A percentile compares a stretch with the other conserved stretches of the same genome.
phyloP scores from a whole-genome alignment of 1,140 invertebrate species.

The Drosophila watanabei region DNA sequence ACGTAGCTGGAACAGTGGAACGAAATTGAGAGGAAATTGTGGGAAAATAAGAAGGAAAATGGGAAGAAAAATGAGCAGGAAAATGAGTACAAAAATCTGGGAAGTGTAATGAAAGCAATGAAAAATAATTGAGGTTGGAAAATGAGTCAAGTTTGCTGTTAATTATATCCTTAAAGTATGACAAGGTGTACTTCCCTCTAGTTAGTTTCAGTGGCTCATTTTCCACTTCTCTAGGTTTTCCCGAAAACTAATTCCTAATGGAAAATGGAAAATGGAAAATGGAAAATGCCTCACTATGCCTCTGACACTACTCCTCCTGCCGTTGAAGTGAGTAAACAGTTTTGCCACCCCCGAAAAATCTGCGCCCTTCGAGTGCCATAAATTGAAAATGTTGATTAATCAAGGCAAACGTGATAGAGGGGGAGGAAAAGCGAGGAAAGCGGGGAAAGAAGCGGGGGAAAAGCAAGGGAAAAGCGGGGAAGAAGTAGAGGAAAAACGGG shows the following conservation, averaged over 20 bases:
- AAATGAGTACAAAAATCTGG: not conserved
- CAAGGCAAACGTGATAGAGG: conserved; percentile 57
- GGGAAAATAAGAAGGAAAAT: too few species aligned
- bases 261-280: conserved; percentile 13
- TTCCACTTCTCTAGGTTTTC: too few species aligned
- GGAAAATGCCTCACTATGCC: conserved; percentile 25
- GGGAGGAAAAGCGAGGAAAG: not conserved
- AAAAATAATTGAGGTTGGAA: not conserved
- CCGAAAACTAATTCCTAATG: conserved; percentile 11
- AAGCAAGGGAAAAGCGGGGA: not conserved
- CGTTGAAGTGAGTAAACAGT: conserved; percentile 79
- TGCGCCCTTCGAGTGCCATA: conserved; percentile 62
- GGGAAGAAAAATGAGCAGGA: too few species aligned
- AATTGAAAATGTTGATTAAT: conserved; percentile 83
- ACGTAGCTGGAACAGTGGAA: conserved; percentile 59
- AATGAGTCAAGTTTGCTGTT: not conserved
- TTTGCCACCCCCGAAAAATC: conserved; percentile 30
- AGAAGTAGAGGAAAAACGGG: too few species aligned
- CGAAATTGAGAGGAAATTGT: too few species aligned
- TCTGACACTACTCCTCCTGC: conserved; percentile 70
- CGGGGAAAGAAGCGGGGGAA: not conserved
- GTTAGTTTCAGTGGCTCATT: not conserved
- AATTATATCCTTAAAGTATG: not conserved
- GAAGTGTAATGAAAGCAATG: too few species aligned
- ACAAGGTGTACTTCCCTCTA: too few species aligned